Evolutionary conservation across 1,140 invertebrate genomes (phyloP), one percentile per base, ranked within the genome.

Genomic region (Lethocerus indicus): DNA sequence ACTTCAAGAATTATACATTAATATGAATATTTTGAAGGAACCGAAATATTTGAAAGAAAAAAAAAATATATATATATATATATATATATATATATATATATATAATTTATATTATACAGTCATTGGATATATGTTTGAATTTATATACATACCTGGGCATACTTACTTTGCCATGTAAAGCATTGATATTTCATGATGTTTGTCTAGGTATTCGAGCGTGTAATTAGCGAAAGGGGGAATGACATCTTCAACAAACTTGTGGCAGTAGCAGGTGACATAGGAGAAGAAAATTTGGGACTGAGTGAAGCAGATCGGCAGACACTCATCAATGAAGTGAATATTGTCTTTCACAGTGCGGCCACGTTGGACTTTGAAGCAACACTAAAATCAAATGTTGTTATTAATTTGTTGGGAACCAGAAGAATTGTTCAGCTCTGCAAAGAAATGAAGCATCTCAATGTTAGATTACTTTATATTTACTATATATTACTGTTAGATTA

Each of bases 301-400:
- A 78, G 71, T 7, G 61, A 72, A 0, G 62, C 71, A n/a, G 83
- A 94, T 63, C 66, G 76, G 41, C 60, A 78, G 49, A 66, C 72
- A 16, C 58, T 61, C 25, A 59, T 72, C 23, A 51, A 52, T n/a
- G 26, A 54, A 20, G 50, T 58, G 12, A 41, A 52, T 35, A 51
- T 60, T 18, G 49, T 82, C 5, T 85, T 94, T 61, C 89, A 95
- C 60, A 83, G 79, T 18, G 90, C 87, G 0, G 87, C 87, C 1
- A 89, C 87, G 1, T 73, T 91, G 1, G 79, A 82, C 37, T 90
- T 93, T 60, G 81, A 91, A 62, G 87, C 92, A 65, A 78, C 81
- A 53, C 63, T 95, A 1, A 76, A 78, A 59, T 57, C 66, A 23
- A 69, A 75, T 0, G 67, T 75, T 2, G 70, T 66, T 13, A 75